phyloP scores from a whole-genome alignment of 2,113 vertebrate species.

The Diphyllodes magnificus region DNA sequence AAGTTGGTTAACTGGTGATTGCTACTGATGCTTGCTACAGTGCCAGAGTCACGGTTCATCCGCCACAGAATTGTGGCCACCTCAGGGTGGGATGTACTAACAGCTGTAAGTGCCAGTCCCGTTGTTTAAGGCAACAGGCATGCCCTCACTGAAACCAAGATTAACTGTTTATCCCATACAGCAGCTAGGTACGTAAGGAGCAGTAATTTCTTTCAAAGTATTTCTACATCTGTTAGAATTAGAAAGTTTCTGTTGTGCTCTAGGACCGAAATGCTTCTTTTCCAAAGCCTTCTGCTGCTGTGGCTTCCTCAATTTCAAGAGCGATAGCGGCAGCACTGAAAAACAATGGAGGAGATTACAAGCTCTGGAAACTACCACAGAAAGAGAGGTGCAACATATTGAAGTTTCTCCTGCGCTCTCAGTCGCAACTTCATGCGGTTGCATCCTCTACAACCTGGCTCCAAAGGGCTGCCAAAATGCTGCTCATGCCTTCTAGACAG shows the following conservation, averaged over 20 bases:
- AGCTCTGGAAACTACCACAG: neutral
- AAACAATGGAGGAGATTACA: neutral
- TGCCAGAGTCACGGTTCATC: neutral
- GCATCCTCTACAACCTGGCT: neutral
- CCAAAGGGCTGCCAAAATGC: constrained; percentile 23
- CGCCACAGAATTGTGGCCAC: neutral
- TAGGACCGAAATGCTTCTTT: neutral
- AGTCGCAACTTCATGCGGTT: neutral
- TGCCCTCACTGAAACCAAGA: neutral
- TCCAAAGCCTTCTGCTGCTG: neutral
- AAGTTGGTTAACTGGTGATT: neutral
- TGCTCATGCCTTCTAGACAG: neutral
- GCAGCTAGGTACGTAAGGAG: neutral
- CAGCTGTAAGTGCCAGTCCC: neutral
- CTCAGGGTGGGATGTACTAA: neutral
- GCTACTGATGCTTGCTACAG: neutral
- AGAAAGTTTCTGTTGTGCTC: neutral
- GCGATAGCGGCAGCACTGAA: neutral
- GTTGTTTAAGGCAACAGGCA: neutral
- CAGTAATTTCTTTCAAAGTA: neutral
- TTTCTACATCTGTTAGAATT: neutral
- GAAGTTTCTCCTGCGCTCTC: neutral
- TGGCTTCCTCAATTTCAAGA: neutral
- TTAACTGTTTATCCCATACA: neutral
- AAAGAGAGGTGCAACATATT: neutral